Percentiles rank a stretch among this genome's conserved stretches.
These are phyloP conservation scores for Nebria brevicollis DNA, from an alignment of 2,888 invertebrate genomes.

Conservation along the genomic window DNA sequence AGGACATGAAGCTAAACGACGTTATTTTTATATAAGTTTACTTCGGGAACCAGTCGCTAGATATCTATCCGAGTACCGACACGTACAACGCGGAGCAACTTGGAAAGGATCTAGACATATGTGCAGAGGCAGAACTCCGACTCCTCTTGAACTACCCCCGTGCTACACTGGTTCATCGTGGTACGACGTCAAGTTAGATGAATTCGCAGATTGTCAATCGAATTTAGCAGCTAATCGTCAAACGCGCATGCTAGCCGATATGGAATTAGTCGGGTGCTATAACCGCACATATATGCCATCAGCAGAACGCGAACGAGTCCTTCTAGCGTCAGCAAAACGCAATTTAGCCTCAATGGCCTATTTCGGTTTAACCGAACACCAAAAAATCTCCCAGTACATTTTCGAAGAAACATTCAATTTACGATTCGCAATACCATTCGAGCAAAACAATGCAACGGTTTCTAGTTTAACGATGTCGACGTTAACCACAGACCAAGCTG, in stretches of 20 bases:
- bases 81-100: slow-evolving; percentile 95
- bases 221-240: slow-evolving; percentile 97
- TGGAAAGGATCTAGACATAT: slow-evolving; percentile 86
- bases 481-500: slow-evolving; percentile 78
- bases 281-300: slow-evolving; percentile 81
- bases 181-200: slow-evolving; percentile 88
- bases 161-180: slow-evolving; percentile 83
- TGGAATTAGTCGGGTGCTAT: slow-evolving; percentile 95
- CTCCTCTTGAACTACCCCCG: slow-evolving; percentile 83
- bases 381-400: slow-evolving; percentile 91
- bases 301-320: slow-evolving; percentile 81
- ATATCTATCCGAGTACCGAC: slow-evolving; percentile 96
- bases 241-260: slow-evolving; percentile 97
- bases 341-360: slow-evolving; percentile 96
- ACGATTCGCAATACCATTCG: slow-evolving; percentile 88
- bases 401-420: slow-evolving; percentile 95
- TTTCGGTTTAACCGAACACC: slow-evolving; percentile 96
- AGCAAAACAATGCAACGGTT: slow-evolving; percentile 91
- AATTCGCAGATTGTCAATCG: slow-evolving; percentile 90
- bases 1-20: slow-evolving; percentile 78
- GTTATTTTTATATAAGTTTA: slow-evolving; percentile 97
- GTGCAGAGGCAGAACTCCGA: slow-evolving; percentile 80
- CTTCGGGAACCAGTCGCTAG: slow-evolving; percentile 92
- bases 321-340: slow-evolving; percentile 94
- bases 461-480: slow-evolving; percentile 84